Percentiles rank a stretch among this genome's conserved stretches.
phyloP scores from a whole-genome alignment of 2,888 invertebrate genomes.

The Oxytorus armatus region DNA sequence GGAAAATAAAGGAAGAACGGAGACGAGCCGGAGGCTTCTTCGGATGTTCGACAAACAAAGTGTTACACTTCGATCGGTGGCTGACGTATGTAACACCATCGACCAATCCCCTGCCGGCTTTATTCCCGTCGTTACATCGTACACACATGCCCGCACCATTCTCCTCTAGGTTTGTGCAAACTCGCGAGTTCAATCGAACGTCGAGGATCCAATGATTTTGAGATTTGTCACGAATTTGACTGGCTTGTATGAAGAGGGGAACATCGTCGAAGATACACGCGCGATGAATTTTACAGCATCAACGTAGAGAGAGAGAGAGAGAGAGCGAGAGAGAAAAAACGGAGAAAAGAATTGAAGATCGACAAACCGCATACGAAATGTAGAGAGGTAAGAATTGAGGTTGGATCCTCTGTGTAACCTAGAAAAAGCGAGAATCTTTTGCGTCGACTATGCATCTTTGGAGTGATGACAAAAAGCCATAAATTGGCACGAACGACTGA shows the following conservation, averaged over 20 bases:
- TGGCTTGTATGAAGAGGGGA: slow-evolving; percentile 15
- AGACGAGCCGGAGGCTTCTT: slow-evolving; percentile 36
- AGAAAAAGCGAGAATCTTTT: slow-evolving; percentile 40
- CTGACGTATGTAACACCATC: neutral
- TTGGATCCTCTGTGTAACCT: slow-evolving; percentile 26
- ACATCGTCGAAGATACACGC: neutral
- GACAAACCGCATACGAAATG: slow-evolving; percentile 38
- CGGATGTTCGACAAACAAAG: slow-evolving; percentile 51
- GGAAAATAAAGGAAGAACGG: slow-evolving; percentile 36
- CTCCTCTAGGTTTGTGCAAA: neutral
- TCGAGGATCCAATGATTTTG: slow-evolving; percentile 21
- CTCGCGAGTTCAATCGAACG: neutral
- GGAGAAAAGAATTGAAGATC: slow-evolving; percentile 44
- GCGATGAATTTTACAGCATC: slow-evolving; percentile 7
- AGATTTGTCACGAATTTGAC: slow-evolving; percentile 51
- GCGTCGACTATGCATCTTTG: slow-evolving; percentile 62
- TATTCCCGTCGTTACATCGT: slow-evolving; percentile 1
- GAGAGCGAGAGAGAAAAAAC: slow-evolving; percentile 21
- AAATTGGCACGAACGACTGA: slow-evolving; percentile 71
- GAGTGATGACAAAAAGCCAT: slow-evolving; percentile 74
- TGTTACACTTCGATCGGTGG: slow-evolving; percentile 40
- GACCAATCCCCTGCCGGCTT: slow-evolving; percentile 1
- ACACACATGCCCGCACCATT: neutral
- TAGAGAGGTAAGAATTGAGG: slow-evolving; percentile 30
- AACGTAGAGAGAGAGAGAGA: too few relatives aligned